phyloP scores from a whole-genome alignment of 2,113 vertebrate genomes.

The Lophura nycthemera region DNA sequence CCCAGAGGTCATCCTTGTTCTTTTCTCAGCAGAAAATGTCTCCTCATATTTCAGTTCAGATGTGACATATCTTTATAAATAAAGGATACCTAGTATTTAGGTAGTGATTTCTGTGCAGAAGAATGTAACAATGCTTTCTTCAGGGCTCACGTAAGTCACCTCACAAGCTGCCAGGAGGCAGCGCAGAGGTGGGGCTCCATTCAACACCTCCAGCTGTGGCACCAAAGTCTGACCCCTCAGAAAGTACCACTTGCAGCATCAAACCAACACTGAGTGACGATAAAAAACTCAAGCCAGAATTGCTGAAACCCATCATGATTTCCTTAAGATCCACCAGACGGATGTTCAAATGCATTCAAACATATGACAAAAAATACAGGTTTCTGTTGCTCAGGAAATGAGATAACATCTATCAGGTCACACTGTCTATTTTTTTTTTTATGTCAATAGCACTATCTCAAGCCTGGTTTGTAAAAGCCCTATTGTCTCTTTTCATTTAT shows the following conservation, averaged over 20 bases:
- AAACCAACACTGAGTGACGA: not conserved
- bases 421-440: not conserved
- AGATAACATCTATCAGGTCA: not conserved
- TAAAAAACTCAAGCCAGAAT: not conserved
- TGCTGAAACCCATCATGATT: not conserved
- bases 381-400: not conserved
- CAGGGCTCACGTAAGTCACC: not conserved
- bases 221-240: rapidly evolving
- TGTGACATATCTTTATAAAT: not conserved
- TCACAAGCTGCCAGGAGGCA: not conserved
- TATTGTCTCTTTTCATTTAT: not conserved
- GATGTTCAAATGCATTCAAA: not conserved
- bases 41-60: not conserved
- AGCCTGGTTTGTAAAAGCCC: not conserved
- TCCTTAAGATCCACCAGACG: not conserved
- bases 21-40: not conserved
- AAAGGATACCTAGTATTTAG: not conserved
- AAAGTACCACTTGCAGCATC: not conserved
- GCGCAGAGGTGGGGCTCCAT: not conserved
- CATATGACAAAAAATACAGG: not conserved
- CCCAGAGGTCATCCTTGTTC: not conserved
- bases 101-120: not conserved
- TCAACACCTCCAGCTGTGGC: not conserved
- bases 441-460: not conserved
- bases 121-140: not conserved